Evolutionary conservation across 2,888 invertebrate species (phyloP).

Genomic region (Encarsia formosa): DNA sequence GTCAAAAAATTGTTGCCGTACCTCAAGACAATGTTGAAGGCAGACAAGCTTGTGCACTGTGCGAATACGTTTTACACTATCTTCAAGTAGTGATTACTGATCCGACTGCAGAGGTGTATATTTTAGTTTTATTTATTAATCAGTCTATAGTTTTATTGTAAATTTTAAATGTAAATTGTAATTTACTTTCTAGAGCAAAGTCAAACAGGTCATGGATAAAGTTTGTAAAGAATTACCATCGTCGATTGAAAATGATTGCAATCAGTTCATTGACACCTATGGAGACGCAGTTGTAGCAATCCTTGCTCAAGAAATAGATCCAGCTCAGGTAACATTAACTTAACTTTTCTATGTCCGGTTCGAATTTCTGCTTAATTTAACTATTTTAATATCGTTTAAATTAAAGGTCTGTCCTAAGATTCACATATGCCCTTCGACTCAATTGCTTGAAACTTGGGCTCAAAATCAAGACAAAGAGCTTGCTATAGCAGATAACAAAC

Average conservation of each 20-base stretch:
- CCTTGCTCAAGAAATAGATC: constrained; percentile 74
- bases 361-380: background rate
- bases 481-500: constrained; percentile 58
- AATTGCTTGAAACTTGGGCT: constrained; percentile 47
- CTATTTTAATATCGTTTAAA: background rate
- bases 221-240: constrained; percentile 68
- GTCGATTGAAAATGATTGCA: constrained; percentile 63
- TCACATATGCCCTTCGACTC: constrained; percentile 62
- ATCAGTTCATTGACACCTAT: constrained; percentile 72
- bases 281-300: constrained; percentile 76
- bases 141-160: too few species aligned
- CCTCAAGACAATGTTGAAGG: constrained; percentile 45
- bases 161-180: background rate
- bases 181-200: constrained; percentile 57
- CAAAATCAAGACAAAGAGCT: constrained; percentile 35
- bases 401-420: constrained; percentile 67
- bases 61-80: constrained; percentile 78
- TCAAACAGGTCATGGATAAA: constrained; percentile 63
- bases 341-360: background rate
- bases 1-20: constrained; percentile 21
- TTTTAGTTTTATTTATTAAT: background rate
- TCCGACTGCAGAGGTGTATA: constrained; percentile 61
- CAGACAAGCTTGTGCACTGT: constrained; percentile 67
- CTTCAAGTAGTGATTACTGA: constrained; percentile 70
- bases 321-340: constrained; percentile 57